phyloP scores from a whole-genome alignment of 2,888 invertebrate genomes.

The Salpingus planirostris region DNA sequence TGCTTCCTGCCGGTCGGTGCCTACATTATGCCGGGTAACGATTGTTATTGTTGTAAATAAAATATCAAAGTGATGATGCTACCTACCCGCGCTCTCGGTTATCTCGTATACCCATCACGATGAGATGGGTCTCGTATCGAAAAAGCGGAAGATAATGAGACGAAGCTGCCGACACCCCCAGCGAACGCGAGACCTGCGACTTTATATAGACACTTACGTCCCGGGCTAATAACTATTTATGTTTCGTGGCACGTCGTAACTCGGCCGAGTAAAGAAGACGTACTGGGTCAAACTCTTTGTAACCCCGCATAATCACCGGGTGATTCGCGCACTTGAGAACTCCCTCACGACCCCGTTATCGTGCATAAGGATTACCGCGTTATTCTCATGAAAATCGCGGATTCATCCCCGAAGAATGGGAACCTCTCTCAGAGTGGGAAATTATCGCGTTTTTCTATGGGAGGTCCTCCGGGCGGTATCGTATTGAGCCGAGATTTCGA shows the following conservation, averaged over 20 bases:
- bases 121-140: too few relatives aligned
- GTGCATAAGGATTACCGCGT: conserved; percentile 19
- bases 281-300: conserved; percentile 21
- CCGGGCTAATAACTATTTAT: conserved; percentile 7
- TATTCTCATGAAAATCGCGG: conserved; percentile 19
- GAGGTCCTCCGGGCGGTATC: too few relatives aligned
- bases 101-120: not conserved
- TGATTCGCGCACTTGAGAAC: conserved; percentile 20
- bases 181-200: too few relatives aligned
- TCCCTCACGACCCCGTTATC: conserved; percentile 19
- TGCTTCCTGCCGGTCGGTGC: conserved; percentile 10
- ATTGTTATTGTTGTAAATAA: conserved; percentile 18
- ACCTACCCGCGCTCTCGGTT: not conserved
- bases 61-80: conserved; percentile 9
- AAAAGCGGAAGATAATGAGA: too few relatives aligned
- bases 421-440: too few relatives aligned
- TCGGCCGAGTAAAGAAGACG: conserved; percentile 16
- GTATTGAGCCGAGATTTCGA: conserved; percentile 4
- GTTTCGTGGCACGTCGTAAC: conserved; percentile 9
- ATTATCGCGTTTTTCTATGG: too few relatives aligned
- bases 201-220: conserved; percentile 1
- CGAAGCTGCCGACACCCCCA: too few relatives aligned
- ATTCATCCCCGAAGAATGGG: not conserved
- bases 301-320: conserved; percentile 18
- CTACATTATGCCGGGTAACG: conserved; percentile 15